Evolutionary conservation across 2,888 invertebrate genomes (phyloP), one percentile per base, ranked within the genome.

Genomic region (Hartigia nigra): DNA sequence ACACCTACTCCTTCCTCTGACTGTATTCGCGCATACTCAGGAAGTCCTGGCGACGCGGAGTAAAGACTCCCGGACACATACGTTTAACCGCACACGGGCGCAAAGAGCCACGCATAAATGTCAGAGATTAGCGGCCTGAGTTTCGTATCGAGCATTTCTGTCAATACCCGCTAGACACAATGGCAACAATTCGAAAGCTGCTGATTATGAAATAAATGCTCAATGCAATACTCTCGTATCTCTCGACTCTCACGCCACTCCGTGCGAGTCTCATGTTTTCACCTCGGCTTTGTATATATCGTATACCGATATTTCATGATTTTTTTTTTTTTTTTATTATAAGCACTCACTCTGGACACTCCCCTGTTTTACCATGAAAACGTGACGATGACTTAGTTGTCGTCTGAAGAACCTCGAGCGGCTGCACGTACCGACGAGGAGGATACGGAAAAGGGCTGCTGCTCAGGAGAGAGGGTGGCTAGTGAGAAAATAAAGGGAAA

Each of bases 181-280:
- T 88, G 84, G 86, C 86, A 86, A 82, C 87, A 87, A 88, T 88
- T 88, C 87, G 88, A 90, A 90, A 90, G 88, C 90, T 86, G 88
- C 89, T 90, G 90, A 89, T 90, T 89, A 89, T 88, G 88, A 89
- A 89, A 89, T 88, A 88, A 90, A 90, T 87, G 88, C 86, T 85
- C 55, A 55, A 23, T 55, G 55, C 55, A 55, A 23, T 55, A 23
- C 55, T 55, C 55, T 23, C 55, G 55, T 23, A 23, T 55, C 23
- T 9, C 55, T 23, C 84, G 87, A 87, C 84, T 82, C 81, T 78
- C 76, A 77, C 76, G 80, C 77, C 82, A 39, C 14, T 39, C 39
- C 39, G 55, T 55, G 55, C 55, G 55, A 55, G 55, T 23, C 23
- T 55, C 55, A 23, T 23, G 55, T 55, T 55, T 55, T 55, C 55